Conservation (phyloP, 2,113 vertebrate species). For the human (Homo sapiens) region GRCh38 chr6:8554501-8555000, state of each 20-base stretch:
- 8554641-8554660: constrained; percentile 89
- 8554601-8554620: constrained; percentile 87
- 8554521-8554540: constrained; percentile 87
- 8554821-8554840: constrained; percentile 77
- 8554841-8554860: constrained; percentile 66
- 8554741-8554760: constrained; percentile 82
- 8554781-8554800: constrained; percentile 73
- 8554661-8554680: constrained; percentile 85
- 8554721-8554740: constrained; percentile 82
- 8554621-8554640: constrained; percentile 87
- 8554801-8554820: constrained; percentile 67
- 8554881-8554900: background rate
- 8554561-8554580: constrained; percentile 84
- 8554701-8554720: constrained; percentile 84
- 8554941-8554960: constrained; percentile 22
- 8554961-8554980: background rate
- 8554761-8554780: constrained; percentile 82
- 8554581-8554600: constrained; percentile 89
- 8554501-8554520: constrained; percentile 86
- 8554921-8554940: constrained; percentile 35
- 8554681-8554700: constrained; percentile 83
- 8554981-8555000: background rate
- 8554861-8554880: constrained; percentile 54
- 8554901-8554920: constrained; percentile 22
- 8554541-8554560: constrained; percentile 83